phyloP scores from a whole-genome alignment of 2,113 vertebrate genomes.

The Lasiurus cinereus region DNA sequence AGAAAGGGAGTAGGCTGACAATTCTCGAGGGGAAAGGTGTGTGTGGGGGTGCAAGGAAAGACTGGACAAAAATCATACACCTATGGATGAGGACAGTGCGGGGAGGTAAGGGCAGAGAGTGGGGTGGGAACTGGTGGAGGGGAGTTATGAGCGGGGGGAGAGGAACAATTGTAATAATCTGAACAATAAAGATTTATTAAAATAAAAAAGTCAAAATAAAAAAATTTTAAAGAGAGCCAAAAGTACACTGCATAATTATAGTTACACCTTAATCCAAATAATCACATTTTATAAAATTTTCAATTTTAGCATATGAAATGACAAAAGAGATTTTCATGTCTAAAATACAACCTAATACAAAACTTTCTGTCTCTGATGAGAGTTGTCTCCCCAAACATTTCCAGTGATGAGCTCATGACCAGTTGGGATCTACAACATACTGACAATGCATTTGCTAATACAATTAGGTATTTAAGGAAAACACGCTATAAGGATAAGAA shows the following conservation, averaged over 20 bases:
- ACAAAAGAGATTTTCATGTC: background rate
- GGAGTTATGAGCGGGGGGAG: too few relatives aligned
- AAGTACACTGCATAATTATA: background rate
- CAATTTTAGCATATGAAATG: slow-evolving; percentile 24
- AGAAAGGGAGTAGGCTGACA: too few relatives aligned
- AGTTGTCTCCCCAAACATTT: background rate
- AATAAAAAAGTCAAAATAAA: too few relatives aligned
- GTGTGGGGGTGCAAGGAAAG: too few relatives aligned
- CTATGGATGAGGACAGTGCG: too few relatives aligned
- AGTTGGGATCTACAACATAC: background rate
- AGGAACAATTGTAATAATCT: too few relatives aligned
- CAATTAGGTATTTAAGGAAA: background rate
- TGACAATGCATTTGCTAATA: background rate
- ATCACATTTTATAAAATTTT: slow-evolving; percentile 1
- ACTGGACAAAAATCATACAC: too few relatives aligned
- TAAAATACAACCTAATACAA: background rate
- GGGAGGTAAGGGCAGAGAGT: too few relatives aligned
- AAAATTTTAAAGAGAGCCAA: background rate
- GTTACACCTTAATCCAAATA: background rate
- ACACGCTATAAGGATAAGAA: background rate
- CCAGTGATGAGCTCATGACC: background rate
- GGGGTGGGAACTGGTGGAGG: too few relatives aligned
- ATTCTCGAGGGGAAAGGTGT: too few relatives aligned
- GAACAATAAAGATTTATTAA: too few relatives aligned
- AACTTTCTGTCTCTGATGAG: background rate